These are phyloP conservation scores for Pseudomyrmex dendroicus DNA, from an alignment of 1,140 invertebrate genomes.

Conservation along the genomic window DNA sequence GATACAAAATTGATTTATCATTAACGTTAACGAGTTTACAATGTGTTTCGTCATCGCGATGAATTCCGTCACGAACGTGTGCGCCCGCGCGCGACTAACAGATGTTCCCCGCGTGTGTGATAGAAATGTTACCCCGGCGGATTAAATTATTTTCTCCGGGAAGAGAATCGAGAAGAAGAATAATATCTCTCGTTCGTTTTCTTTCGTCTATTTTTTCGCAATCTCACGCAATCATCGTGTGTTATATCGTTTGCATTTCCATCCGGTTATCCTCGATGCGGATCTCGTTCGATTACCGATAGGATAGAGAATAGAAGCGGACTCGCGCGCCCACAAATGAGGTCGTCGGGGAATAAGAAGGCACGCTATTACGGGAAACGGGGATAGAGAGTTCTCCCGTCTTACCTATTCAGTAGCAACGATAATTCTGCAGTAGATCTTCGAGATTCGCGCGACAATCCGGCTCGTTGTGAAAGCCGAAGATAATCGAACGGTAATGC, in stretches of 20 bases:
- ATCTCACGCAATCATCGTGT: conserved; percentile 10
- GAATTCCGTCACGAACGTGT: neutral
- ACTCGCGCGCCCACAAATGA: conserved; percentile 56
- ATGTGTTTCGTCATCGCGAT: neutral
- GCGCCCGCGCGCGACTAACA: neutral
- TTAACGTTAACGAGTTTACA: conserved; percentile 41
- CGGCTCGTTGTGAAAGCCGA: neutral
- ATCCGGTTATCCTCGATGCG: conserved; percentile 12
- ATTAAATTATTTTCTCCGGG: neutral
- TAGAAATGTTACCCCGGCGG: neutral
- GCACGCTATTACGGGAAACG: conserved; percentile 30
- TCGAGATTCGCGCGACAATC: neutral
- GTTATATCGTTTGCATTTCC: conserved; percentile 57
- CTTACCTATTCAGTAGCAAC: conserved; percentile 21
- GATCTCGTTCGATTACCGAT: conserved; percentile 63
- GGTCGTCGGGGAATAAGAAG: conserved; percentile 52
- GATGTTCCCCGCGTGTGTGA: neutral
- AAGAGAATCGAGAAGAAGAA: neutral
- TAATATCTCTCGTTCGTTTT: neutral
- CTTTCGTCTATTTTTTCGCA: neutral
- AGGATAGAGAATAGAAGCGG: conserved; percentile 35
- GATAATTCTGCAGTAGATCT: conserved; percentile 32
- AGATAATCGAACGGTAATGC: conserved; percentile 15
- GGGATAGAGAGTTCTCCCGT: conserved; percentile 1
- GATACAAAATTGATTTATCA: conserved; percentile 39